phyloP scores from a whole-genome alignment of 37 sponge, comb jelly and placozoan species.

The Eunapius fragilis region DNA sequence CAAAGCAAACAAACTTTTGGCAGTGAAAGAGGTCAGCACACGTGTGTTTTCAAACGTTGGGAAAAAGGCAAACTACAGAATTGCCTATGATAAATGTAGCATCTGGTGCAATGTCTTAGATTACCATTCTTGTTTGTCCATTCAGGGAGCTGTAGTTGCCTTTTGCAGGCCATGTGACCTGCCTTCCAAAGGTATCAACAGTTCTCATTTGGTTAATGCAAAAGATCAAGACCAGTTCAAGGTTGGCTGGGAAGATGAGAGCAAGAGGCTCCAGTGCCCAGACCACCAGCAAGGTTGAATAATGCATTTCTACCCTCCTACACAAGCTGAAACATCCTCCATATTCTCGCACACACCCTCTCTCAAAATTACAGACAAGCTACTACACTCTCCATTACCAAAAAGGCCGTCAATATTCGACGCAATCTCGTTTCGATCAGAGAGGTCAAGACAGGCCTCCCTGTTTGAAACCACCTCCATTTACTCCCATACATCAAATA shows the following conservation, averaged over 20 bases:
- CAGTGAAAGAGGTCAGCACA: constrained; percentile 40
- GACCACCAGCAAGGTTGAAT: not conserved
- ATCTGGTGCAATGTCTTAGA: not conserved
- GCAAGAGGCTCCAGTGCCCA: not conserved
- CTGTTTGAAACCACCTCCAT: not conserved
- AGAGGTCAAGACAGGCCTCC: not conserved
- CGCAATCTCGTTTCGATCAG: not conserved
- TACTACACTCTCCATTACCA: not conserved
- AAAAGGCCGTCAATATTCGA: not conserved
- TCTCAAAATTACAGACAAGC: not conserved
- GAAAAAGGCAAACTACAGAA: too few species aligned
- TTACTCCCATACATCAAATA: not conserved
- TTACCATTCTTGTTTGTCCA: not conserved
- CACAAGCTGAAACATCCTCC: too few species aligned
- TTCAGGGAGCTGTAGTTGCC: not conserved
- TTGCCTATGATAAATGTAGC: too few species aligned
- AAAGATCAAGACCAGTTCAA: not conserved
- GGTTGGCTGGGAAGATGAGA: not conserved
- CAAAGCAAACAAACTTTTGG: constrained; percentile 35
- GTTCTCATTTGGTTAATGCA: not conserved
- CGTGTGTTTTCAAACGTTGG: too few species aligned
- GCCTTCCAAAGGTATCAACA: not conserved
- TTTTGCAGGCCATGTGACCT: not conserved
- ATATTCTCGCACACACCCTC: not conserved
- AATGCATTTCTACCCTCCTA: too few species aligned